Conservation (phyloP, 2,888 invertebrate species). For the Drosophila algonquin region DNA sequence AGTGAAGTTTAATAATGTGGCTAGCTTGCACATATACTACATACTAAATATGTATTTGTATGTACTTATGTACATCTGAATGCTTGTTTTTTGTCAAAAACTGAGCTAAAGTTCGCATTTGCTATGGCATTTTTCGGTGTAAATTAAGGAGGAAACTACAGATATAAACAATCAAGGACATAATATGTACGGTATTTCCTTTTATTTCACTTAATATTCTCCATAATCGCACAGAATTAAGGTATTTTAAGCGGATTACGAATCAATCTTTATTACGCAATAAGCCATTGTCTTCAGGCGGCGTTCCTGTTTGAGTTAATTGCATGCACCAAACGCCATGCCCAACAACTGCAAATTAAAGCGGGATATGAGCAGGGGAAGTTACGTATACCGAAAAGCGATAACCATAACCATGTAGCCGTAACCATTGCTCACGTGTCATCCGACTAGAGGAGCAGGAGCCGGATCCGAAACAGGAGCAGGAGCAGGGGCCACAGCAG, state of each 20-base stretch:
- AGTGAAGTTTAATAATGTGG: constrained; percentile 31
- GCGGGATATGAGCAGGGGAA: constrained; percentile 63
- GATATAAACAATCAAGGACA: too few relatives aligned
- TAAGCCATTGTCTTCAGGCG: constrained; percentile 9
- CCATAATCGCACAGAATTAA: constrained; percentile 10
- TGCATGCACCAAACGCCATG: constrained; percentile 34
- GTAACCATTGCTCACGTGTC: constrained; percentile 71
- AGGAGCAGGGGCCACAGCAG: constrained; percentile 24
- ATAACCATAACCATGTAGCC: constrained; percentile 68
- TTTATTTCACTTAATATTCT: constrained; percentile 11
- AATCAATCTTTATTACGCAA: constrained; percentile 17
- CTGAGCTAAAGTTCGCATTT: too few relatives aligned
- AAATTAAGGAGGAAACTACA: too few relatives aligned
- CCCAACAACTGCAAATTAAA: constrained; percentile 47
- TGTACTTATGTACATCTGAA: too few relatives aligned
- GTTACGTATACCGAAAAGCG: constrained; percentile 68
- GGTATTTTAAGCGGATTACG: constrained; percentile 34
- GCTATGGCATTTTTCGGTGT: too few relatives aligned
- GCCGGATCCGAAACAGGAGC: neutral
- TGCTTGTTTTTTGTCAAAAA: too few relatives aligned
- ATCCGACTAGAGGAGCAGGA: constrained; percentile 12
- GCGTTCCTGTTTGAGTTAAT: constrained; percentile 31
- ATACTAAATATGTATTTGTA: too few relatives aligned
- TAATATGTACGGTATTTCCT: neutral
- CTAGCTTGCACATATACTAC: neutral